A percentile compares a stretch with the other conserved stretches of the same genome.
Evolutionary conservation across 2,888 invertebrate species (phyloP).

Genomic region (Nudaria mundana): DNA sequence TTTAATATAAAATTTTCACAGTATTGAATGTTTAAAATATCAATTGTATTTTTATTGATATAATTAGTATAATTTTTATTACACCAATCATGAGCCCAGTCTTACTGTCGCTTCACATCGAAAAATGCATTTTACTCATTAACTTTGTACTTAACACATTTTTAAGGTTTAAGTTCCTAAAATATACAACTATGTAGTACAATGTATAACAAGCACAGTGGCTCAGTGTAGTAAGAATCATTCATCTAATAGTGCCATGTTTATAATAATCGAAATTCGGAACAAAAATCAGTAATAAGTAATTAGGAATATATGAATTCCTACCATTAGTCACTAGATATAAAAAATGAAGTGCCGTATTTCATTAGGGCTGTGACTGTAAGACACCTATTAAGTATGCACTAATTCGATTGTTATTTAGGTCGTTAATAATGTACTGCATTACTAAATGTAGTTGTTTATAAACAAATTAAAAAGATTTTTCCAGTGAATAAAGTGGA

Average conservation of each 20-base stretch:
- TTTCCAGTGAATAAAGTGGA: constrained; percentile 28
- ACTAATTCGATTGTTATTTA: constrained; percentile 24
- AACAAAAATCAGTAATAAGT: too few relatives aligned
- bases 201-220: neutral
- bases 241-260: constrained; percentile 4
- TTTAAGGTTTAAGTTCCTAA: neutral
- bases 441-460: constrained; percentile 6
- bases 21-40: constrained; percentile 3
- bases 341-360: constrained; percentile 22
- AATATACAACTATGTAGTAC: neutral
- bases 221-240: neutral
- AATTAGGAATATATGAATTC: too few relatives aligned
- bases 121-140: too few relatives aligned
- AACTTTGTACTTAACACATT: too few relatives aligned
- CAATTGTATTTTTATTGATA: constrained; percentile 6
- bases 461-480: constrained; percentile 5
- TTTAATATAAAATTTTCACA: constrained; percentile 6
- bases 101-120: neutral
- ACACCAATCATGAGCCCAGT: neutral
- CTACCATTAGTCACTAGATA: constrained; percentile 1
- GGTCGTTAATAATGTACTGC: constrained; percentile 19
- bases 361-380: constrained; percentile 25
- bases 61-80: constrained; percentile 2
- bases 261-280: constrained; percentile 5
- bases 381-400: constrained; percentile 32